Conservation (phyloP, 2,888 invertebrate species). For the Stomorhina lunata region DNA sequence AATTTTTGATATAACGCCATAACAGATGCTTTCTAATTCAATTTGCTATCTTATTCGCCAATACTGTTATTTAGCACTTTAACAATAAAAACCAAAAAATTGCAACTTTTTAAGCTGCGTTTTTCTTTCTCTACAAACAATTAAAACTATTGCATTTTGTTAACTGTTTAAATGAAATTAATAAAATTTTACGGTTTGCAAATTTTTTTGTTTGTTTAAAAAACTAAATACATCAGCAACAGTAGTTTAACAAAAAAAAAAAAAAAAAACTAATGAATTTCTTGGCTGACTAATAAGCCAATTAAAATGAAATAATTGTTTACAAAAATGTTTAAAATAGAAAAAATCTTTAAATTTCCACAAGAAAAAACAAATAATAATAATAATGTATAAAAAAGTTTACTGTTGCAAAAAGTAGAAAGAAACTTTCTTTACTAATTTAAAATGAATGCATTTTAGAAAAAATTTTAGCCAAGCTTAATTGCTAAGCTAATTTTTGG, state of each 20-base stretch:
- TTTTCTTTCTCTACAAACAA: slow-evolving; percentile 1
- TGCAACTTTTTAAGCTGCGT: neutral
- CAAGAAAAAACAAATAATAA: slow-evolving; percentile 7
- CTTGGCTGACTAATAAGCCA: slow-evolving; percentile 47
- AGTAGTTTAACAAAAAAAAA: neutral
- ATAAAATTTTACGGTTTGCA: slow-evolving; percentile 55
- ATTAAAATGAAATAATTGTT: slow-evolving; percentile 56
- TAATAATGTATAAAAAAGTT: too few species aligned
- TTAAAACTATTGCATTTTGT: slow-evolving; percentile 44
- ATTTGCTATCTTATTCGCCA: neutral
- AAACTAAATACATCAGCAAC: neutral
- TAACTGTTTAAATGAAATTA: slow-evolving; percentile 47
- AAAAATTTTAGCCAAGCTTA: slow-evolving; percentile 2
- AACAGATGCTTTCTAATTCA: neutral
- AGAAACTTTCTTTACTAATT: slow-evolving; percentile 24
- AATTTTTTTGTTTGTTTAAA: slow-evolving; percentile 32
- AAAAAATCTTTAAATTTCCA: slow-evolving; percentile 16
- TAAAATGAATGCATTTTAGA: slow-evolving; percentile 31
- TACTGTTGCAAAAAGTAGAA: slow-evolving; percentile 11
- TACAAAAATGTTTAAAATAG: slow-evolving; percentile 22
- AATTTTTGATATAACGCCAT: too few species aligned
- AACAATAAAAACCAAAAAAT: neutral
- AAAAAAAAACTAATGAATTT: slow-evolving; percentile 34
- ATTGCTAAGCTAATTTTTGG: too few species aligned
- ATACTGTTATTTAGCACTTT: neutral